These are phyloP conservation scores for Argynnis bischoffii DNA, from an alignment of 2,888 invertebrate species.

Conservation along the genomic window DNA sequence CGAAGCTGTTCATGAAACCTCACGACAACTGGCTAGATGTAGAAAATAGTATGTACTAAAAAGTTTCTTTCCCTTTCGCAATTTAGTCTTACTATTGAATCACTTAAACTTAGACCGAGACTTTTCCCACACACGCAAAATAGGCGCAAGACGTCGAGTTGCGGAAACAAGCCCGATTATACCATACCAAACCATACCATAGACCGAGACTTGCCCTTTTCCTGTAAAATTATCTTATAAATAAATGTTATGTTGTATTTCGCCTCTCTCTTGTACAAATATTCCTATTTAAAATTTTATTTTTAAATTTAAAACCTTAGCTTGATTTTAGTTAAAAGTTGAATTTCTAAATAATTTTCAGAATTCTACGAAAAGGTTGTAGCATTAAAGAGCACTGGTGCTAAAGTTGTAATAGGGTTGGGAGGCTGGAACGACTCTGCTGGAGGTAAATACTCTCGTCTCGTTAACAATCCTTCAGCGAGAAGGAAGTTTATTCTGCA, in stretches of 20 bases:
- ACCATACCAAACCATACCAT: too few relatives aligned
- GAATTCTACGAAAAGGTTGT: slow-evolving; percentile 94
- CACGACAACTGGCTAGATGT: slow-evolving; percentile 95
- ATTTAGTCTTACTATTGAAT: too few relatives aligned
- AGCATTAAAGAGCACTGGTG: slow-evolving; percentile 86
- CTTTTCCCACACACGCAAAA: too few relatives aligned
- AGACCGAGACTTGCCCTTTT: too few relatives aligned
- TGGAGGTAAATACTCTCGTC: slow-evolving; percentile 92
- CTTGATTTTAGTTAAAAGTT: neutral
- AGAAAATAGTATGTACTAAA: slow-evolving; percentile 87
- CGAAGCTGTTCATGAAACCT: slow-evolving; percentile 88
- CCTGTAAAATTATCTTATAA: neutral
- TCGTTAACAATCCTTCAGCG: slow-evolving; percentile 88
- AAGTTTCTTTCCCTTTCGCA: neutral
- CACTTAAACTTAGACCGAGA: too few relatives aligned
- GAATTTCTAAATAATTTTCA: slow-evolving; percentile 48
- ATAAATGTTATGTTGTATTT: neutral
- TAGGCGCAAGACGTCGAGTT: too few relatives aligned
- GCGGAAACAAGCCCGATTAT: too few relatives aligned
- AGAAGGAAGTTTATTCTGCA: slow-evolving; percentile 88
- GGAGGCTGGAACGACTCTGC: slow-evolving; percentile 98
- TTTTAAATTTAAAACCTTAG: neutral
- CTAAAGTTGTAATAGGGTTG: slow-evolving; percentile 92
- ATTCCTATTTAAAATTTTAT: neutral
- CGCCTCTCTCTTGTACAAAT: too few relatives aligned